Evolutionary conservation across 2,113 vertebrate genomes (phyloP), one percentile per base, ranked within the genome.

Genomic region (Callospermophilus lateralis): DNA sequence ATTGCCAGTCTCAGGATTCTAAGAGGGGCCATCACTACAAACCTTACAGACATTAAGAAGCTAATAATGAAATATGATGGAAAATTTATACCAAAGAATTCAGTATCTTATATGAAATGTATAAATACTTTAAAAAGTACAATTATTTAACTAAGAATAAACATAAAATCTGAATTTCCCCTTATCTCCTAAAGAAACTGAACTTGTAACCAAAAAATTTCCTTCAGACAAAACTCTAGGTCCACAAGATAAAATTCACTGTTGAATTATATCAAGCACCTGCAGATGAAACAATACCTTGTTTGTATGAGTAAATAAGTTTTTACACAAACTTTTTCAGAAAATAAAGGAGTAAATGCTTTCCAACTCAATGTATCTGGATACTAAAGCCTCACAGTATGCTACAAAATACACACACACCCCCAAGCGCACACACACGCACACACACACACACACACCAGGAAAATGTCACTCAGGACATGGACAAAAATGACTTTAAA

Each of bases 91-190:
- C 37, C 30, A 72, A 55, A 48, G 72, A 73, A 67, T 84, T 95
- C 24, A 84, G 84, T 76, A 48, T 63, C 26, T 92, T 80, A n/a
- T 48, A 63, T 11, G 30, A 85, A 73, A 70, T 78, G 5, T 34
- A 73, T 34, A 73, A 93, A 92, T 70, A 72, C n/a, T 45, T 79
- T 89, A n/a, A 74, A 89, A 94, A 78, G 78, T 15, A 83, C 20
- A 92, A 72, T 28, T 48, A 58, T 58, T 84, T 84, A 73, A 65
- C 11, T 63, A 28, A 48, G 55, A 92, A 68, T 19, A 84, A 91
- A 77, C 11, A 34, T 8, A 55, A 92, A 81, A 58, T 89, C 28
- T 42, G 30, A 78, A 58, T 58, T 83, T 90, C 26, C 45, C 5
- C 16, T 90, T 86, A 90, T 76, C 86, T 91, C 19, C 84, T 83